Conservation (phyloP, 2,113 vertebrate species). For the Oplegnathus fasciatus region DNA sequence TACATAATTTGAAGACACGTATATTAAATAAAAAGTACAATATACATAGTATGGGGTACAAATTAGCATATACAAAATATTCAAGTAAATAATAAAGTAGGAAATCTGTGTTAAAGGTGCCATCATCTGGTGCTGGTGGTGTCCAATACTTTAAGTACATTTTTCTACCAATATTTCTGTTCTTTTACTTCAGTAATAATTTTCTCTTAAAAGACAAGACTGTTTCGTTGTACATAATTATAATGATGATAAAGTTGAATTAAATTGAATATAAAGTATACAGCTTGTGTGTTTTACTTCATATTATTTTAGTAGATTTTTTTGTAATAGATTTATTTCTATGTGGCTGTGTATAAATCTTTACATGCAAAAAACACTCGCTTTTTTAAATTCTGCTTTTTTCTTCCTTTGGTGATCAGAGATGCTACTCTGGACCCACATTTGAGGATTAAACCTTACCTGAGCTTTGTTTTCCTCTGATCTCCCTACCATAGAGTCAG, state of each 20-base stretch:
- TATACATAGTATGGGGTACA: too few relatives aligned
- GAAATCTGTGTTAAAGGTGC: neutral
- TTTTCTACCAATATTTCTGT: too few relatives aligned
- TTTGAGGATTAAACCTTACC: neutral
- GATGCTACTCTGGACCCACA: neutral
- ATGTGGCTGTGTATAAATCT: neutral
- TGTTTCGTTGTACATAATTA: neutral
- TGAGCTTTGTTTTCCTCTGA: neutral
- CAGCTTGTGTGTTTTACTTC: neutral
- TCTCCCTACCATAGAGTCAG: neutral
- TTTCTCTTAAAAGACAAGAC: too few relatives aligned
- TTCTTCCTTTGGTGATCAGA: neutral
- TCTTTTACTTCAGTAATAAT: too few relatives aligned
- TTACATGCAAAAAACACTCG: too few relatives aligned
- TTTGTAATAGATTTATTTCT: neutral
- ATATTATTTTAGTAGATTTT: neutral
- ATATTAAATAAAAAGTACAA: neutral
- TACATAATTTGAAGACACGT: neutral
- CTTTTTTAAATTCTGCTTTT: too few relatives aligned
- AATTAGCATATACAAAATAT: neutral
- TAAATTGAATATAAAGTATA: neutral
- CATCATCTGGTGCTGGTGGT: neutral
- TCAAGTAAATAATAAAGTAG: neutral
- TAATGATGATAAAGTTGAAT: neutral
- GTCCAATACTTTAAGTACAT: too few relatives aligned